Conservation (phyloP, 2,888 invertebrate genomes). For the Caradrina clavipalpis region DNA sequence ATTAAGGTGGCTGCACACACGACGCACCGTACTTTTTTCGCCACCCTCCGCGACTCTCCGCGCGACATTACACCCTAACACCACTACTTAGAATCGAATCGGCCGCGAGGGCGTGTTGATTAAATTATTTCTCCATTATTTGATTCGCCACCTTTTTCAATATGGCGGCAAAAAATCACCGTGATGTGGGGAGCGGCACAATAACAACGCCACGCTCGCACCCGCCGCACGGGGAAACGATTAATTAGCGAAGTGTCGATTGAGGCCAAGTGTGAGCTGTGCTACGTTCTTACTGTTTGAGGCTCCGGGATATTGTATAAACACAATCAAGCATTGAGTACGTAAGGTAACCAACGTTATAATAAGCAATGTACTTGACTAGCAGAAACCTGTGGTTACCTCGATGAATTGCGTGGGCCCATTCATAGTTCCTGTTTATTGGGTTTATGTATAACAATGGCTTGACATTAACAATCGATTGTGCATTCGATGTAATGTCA, state of each 20-base stretch:
- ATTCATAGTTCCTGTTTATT: too few species aligned
- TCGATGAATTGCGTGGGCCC: too few species aligned
- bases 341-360: too few species aligned
- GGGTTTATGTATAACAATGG: too few species aligned
- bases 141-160: constrained; percentile 90
- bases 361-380: too few species aligned
- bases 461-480: too few species aligned
- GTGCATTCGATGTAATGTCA: too few species aligned
- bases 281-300: too few species aligned
- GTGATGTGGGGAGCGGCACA: constrained; percentile 60
- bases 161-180: constrained; percentile 84
- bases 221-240: constrained; percentile 17
- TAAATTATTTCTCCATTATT: constrained; percentile 90
- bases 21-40: constrained; percentile 81
- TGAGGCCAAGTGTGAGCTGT: constrained; percentile 7
- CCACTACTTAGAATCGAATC: constrained; percentile 73
- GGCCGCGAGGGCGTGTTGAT: constrained; percentile 73
- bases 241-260: constrained; percentile 45
- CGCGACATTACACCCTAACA: constrained; percentile 78
- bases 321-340: too few species aligned
- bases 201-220: constrained; percentile 53
- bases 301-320: too few species aligned
- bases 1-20: constrained; percentile 84
- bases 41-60: constrained; percentile 72
- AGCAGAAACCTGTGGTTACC: too few species aligned